These are phyloP conservation scores for Drosophila burlai DNA, from an alignment of 1,140 invertebrate genomes.

Conservation along the genomic window DNA sequence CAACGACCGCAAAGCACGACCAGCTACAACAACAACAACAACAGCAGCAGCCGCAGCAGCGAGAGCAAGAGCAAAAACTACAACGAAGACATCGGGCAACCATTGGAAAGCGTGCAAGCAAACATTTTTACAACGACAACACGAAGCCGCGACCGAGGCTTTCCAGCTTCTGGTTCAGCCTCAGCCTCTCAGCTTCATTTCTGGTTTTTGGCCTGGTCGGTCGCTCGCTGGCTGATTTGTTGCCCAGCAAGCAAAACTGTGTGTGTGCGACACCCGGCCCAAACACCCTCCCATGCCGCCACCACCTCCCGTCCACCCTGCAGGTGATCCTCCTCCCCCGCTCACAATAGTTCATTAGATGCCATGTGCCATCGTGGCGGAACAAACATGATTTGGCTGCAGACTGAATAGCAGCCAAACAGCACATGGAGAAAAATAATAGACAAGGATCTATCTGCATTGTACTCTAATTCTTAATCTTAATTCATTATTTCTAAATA, in stretches of 20 bases:
- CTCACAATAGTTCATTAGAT: conserved; percentile 80
- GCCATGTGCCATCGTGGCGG: conserved; percentile 79
- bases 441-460: neutral
- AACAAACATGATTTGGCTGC: conserved; percentile 80
- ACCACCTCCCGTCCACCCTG: neutral
- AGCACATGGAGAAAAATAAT: conserved; percentile 9
- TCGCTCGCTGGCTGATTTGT: conserved; percentile 64
- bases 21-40: conserved; percentile 55
- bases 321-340: conserved; percentile 54
- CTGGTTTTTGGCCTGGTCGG: conserved; percentile 58
- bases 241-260: conserved; percentile 65
- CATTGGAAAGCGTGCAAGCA: conserved; percentile 80
- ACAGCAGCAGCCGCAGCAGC: conserved; percentile 40
- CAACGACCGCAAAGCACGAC: conserved; percentile 84
- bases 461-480: too few species aligned
- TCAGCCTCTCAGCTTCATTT: conserved; percentile 51
- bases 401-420: conserved; percentile 42
- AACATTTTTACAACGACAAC: conserved; percentile 83
- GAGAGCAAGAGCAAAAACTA: conserved; percentile 28
- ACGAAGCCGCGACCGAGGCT: conserved; percentile 53
- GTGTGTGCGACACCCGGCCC: conserved; percentile 56
- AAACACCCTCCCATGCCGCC: conserved; percentile 26
- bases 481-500: too few species aligned
- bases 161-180: conserved; percentile 35
- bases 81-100: conserved; percentile 53